Evolutionary conservation across 2,113 vertebrate genomes (phyloP).

Genomic region (Mandrillus leucophaeus): DNA sequence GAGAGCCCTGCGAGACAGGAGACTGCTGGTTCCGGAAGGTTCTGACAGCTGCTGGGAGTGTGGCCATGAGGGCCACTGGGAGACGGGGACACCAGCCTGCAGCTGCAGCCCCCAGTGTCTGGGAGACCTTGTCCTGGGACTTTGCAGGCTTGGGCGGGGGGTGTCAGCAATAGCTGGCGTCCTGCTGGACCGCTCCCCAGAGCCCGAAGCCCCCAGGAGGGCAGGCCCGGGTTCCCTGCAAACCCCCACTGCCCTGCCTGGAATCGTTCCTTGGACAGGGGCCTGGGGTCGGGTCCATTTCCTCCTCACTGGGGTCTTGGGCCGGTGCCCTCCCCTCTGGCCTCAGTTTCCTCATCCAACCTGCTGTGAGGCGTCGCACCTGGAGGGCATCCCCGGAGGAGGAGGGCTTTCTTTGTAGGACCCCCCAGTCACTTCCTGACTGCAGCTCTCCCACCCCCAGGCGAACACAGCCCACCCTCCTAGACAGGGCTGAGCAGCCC

Average conservation of each 20-base stretch:
- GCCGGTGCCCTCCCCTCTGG: background rate
- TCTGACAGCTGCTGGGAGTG: background rate
- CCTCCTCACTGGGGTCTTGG: fast-evolving
- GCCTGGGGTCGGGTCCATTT: fast-evolving
- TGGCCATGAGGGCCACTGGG: background rate
- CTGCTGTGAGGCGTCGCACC: fast-evolving
- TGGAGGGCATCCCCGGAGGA: background rate
- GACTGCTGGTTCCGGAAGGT: background rate
- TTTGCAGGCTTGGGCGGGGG: background rate
- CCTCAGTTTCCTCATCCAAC: background rate
- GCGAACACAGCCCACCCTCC: background rate
- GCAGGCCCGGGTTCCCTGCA: background rate
- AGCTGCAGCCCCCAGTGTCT: background rate
- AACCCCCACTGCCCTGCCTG: fast-evolving
- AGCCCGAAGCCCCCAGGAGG: background rate
- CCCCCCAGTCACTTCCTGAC: background rate
- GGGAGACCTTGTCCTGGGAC: too few species aligned
- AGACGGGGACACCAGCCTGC: fast-evolving
- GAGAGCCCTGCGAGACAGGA: fast-evolving
- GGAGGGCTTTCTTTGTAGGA: background rate
- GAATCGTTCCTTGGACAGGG: fast-evolving
- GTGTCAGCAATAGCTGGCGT: background rate
- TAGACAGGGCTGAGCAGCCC: background rate
- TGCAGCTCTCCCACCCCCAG: background rate
- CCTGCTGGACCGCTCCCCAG: too few species aligned